phyloP scores from a whole-genome alignment of 2,888 invertebrate genomes.

The Serripes groenlandicus region DNA sequence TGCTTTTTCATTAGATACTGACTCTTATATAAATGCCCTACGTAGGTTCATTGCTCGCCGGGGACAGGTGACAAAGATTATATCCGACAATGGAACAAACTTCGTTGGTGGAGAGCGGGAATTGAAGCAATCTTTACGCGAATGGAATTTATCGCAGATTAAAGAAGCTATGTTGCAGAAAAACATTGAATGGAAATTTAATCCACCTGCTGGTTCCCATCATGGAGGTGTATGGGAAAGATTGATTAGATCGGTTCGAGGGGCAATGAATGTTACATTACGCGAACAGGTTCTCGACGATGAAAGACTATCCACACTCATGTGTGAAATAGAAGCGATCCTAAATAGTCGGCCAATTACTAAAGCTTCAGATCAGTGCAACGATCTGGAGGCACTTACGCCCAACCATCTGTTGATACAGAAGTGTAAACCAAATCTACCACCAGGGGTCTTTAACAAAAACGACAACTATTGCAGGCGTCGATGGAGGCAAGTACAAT shows the following conservation, averaged over 20 bases:
- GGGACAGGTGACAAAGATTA: conserved; percentile 38
- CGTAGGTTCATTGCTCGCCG: conserved; percentile 42
- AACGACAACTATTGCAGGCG: conserved; percentile 40
- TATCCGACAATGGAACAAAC: conserved; percentile 63
- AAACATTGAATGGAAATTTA: conserved; percentile 53
- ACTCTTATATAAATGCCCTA: conserved; percentile 53
- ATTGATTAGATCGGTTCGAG: conserved; percentile 26
- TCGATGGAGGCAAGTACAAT: conserved; percentile 57
- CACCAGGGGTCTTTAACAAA: conserved; percentile 46
- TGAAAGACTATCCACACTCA: conserved; percentile 51
- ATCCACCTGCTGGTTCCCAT: conserved; percentile 51
- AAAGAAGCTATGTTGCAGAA: conserved; percentile 15
- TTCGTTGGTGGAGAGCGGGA: conserved; percentile 49
- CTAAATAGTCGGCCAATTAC: conserved; percentile 63
- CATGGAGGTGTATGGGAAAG: conserved; percentile 49
- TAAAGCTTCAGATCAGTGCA: conserved; percentile 24
- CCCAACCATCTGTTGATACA: conserved; percentile 45
- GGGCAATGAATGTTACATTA: conserved; percentile 29
- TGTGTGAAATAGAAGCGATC: conserved; percentile 60
- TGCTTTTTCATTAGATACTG: no score
- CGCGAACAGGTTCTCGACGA: conserved; percentile 50
- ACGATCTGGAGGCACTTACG: conserved; percentile 54
- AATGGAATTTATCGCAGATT: conserved; percentile 1
- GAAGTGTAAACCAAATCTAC: conserved; percentile 19
- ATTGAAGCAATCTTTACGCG: not conserved